These are phyloP conservation scores for Uropetala carovei DNA, from an alignment of 2,888 invertebrate species.

Conservation along the genomic window DNA sequence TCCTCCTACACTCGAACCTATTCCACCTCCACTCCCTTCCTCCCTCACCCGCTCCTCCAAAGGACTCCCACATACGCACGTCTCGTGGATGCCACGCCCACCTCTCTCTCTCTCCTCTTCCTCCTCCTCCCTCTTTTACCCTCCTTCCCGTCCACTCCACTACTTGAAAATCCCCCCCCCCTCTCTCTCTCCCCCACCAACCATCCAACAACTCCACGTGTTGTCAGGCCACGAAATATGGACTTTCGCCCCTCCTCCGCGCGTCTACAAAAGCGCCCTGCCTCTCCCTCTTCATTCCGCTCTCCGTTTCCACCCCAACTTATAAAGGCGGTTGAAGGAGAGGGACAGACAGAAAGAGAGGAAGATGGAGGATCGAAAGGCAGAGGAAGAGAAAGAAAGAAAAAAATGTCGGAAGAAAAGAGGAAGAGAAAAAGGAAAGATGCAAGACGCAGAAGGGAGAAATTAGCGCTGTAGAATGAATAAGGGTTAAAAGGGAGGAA, in stretches of 20 bases:
- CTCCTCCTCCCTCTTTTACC: neutral
- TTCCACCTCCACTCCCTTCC: neutral
- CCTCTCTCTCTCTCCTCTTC: too few species aligned
- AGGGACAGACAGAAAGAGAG: neutral
- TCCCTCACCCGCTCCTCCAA: neutral
- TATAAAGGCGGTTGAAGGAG: neutral
- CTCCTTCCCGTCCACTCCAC: neutral
- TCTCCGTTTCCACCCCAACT: neutral
- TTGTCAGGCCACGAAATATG: slow-evolving; percentile 32
- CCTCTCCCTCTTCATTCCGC: too few species aligned
- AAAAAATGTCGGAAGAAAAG: neutral
- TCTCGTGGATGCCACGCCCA: slow-evolving; percentile 28
- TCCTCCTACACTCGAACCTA: neutral
- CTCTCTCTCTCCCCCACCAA: neutral
- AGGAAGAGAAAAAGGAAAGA: too few species aligned
- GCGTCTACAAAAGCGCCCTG: neutral
- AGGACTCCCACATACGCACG: slow-evolving; percentile 17
- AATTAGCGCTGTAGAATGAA: too few species aligned
- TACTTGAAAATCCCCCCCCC: neutral
- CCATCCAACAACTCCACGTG: slow-evolving; percentile 1
- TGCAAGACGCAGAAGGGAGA: too few species aligned
- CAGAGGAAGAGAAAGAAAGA: neutral
- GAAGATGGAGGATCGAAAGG: neutral
- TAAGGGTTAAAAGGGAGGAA: too few species aligned
- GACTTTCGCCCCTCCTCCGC: neutral